A percentile compares a stretch with the other conserved stretches of the same genome.
Evolutionary conservation across 2,113 vertebrate genomes (phyloP).

Genomic region (Rhineura floridana): DNA sequence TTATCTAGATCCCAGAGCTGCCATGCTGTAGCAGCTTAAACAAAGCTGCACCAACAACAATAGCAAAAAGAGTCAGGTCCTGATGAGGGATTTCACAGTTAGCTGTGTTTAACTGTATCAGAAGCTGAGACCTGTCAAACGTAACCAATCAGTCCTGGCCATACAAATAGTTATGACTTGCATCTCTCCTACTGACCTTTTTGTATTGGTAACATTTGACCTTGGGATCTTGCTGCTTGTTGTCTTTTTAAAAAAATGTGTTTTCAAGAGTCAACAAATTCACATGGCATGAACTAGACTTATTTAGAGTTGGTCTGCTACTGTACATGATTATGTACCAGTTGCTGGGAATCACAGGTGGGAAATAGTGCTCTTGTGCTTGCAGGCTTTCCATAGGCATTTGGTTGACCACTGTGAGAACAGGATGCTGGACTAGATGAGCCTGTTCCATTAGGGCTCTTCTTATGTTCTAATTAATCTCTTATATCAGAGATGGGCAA

Average conservation of each 20-base stretch:
- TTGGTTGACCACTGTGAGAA: too few species aligned
- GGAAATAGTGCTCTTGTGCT: too few species aligned
- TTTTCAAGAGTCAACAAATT: constrained; percentile 9
- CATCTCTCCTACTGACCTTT: constrained; percentile 4
- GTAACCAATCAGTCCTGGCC: constrained; percentile 18
- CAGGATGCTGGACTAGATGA: too few species aligned
- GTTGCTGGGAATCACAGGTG: too few species aligned
- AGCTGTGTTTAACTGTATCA: not conserved
- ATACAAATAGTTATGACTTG: constrained; percentile 37
- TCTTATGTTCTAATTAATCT: too few species aligned
- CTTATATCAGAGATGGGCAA: too few species aligned
- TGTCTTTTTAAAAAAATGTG: constrained; percentile 1
- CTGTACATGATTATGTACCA: not conserved
- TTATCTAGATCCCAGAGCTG: not conserved
- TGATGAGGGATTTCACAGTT: constrained; percentile 32
- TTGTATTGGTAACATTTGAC: constrained; percentile 16
- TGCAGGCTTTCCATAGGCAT: too few species aligned
- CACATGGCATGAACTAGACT: not conserved
- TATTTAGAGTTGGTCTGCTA: not conserved
- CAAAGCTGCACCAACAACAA: not conserved
- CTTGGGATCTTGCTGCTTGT: constrained; percentile 11
- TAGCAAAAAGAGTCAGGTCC: constrained; percentile 6
- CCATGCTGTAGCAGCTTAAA: constrained; percentile 23
- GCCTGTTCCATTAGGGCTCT: too few species aligned
- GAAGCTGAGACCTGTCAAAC: constrained; percentile 12